Evolutionary conservation across 2,113 vertebrate genomes (phyloP), one percentile per base, ranked within the genome.

Genomic region (Choloepus hoffmanni): DNA sequence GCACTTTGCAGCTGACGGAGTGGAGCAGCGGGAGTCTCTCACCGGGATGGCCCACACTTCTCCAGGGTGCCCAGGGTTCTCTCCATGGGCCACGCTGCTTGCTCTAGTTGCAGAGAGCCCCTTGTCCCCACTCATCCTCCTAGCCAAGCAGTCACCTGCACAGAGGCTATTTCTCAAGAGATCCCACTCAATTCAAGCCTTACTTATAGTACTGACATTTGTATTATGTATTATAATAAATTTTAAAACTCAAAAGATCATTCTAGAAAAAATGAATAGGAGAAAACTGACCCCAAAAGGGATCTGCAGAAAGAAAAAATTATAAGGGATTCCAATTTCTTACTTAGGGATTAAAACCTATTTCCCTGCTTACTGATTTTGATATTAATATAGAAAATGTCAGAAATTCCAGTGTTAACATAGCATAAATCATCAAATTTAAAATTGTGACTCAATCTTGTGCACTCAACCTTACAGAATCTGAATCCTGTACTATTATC

Each of bases 331-430:
- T 63, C 92, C 58, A 79, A 10, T 73, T 67, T 92, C 89, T 95
- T 85, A 53, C 48, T 40, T 94, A 50, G 40, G 93, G 26, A 92
- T n/a, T 40, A 93, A 96, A 92, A 48, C 40, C 26, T 74, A 96
- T 93, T 93, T 92, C 90, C 68, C 62, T 95, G 60, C 53, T 90
- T 65, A 81, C 12, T 85, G 48, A 82, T 94, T 92, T 95, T 77
- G 45, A 78, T 85, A 85, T 92, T 93, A 96, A 85, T 55, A 87
- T n/a, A 96, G 74, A 94, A 91, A 93, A n/a, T 60, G 26, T 85
- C 53, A 93, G 62, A 93, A 77, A 67, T 85, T 36, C 45, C 89
- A 73, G 74, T 90, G 45, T 70, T 92, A 67, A 36, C 68, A 90
- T 19, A 78, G 65, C 96, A 76, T 92, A 92, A 96, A 85, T 65